Conservation (phyloP, 1,140 invertebrate genomes). For the Halictus rubicundus region DNA sequence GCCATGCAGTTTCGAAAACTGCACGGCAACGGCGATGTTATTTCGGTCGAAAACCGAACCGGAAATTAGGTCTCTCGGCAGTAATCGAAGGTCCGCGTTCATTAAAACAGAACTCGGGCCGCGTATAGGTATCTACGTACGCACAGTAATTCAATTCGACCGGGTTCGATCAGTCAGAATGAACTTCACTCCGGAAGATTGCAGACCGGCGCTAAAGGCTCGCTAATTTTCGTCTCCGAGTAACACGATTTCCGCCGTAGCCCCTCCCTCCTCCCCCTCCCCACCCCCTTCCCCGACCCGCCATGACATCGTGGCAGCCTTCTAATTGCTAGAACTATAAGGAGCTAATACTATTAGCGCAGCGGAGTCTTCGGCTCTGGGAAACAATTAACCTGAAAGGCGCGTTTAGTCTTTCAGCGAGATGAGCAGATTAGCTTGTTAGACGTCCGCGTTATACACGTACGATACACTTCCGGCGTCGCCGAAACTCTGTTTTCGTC, state of each 20-base stretch:
- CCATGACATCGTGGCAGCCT: constrained; percentile 11
- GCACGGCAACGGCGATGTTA: no score
- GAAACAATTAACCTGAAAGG: constrained; percentile 67
- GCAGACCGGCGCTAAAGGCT: neutral
- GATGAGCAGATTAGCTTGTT: constrained; percentile 62
- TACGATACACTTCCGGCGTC: constrained; percentile 17
- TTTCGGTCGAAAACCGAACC: no score
- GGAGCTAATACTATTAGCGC: constrained; percentile 60
- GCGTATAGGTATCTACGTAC: neutral
- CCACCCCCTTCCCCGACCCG: constrained; percentile 28
- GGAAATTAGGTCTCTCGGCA: neutral
- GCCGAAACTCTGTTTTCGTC: no score
- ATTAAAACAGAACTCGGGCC: neutral
- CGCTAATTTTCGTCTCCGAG: constrained; percentile 16
- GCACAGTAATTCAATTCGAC: neutral
- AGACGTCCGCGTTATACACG: constrained; percentile 34
- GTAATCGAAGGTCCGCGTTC: neutral
- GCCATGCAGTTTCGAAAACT: no score
- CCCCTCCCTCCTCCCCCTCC: no score
- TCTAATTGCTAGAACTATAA: constrained; percentile 59
- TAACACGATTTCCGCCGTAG: constrained; percentile 13
- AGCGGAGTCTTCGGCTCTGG: constrained; percentile 14
- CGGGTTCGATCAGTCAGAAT: neutral
- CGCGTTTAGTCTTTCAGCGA: constrained; percentile 59
- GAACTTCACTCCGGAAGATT: neutral